A percentile compares a stretch with the other conserved stretches of the same genome.
phyloP scores from a whole-genome alignment of 2,888 invertebrate genomes.

The Iselma pallidipennis region DNA sequence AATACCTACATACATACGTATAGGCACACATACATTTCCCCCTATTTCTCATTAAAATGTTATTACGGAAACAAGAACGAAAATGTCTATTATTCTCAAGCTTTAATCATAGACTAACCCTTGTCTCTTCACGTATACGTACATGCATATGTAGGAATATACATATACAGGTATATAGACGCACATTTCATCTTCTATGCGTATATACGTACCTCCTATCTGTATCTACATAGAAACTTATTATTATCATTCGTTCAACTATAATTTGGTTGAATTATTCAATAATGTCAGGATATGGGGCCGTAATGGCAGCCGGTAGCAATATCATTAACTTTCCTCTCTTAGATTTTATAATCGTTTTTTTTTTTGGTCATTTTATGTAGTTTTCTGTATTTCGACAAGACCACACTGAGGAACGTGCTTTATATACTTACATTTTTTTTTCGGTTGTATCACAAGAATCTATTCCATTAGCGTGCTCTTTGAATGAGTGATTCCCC shows the following conservation, averaged over 20 bases:
- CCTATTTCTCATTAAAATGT: constrained; percentile 25
- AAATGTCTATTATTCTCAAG: constrained; percentile 22
- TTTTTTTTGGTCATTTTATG: neutral
- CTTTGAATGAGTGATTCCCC: neutral
- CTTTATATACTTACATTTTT: neutral
- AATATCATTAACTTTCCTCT: neutral
- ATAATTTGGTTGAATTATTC: constrained; percentile 23
- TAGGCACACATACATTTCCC: constrained; percentile 17
- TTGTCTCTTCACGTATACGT: neutral
- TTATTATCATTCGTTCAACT: neutral
- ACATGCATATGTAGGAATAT: neutral
- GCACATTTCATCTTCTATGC: neutral
- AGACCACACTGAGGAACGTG: neutral
- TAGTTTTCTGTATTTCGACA: neutral
- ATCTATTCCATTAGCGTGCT: constrained; percentile 21
- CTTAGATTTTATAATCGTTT: constrained; percentile 9
- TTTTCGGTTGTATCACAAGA: constrained; percentile 8
- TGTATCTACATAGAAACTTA: constrained; percentile 12
- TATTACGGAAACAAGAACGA: constrained; percentile 23
- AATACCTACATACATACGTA: constrained; percentile 16
- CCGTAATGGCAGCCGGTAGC: constrained; percentile 1
- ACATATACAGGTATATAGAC: neutral
- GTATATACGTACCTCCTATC: neutral
- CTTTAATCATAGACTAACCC: constrained; percentile 22
- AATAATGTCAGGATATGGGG: constrained; percentile 4